Conservation (phyloP, 2,797 vertebrate genomes). For the Alosa sapidissima region DNA sequence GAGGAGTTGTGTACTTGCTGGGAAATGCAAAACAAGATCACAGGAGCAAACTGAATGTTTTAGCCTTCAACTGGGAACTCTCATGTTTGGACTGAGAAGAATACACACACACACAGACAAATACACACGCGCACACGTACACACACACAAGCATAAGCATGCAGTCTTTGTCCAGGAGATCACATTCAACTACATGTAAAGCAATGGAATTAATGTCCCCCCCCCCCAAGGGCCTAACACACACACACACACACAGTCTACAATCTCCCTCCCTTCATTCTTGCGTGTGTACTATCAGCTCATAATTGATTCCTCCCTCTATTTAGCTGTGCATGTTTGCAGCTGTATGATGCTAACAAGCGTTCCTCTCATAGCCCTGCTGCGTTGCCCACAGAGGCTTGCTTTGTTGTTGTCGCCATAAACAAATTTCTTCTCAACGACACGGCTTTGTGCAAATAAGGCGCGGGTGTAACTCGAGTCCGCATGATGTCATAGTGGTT, state of each 20-base stretch:
- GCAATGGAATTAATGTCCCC: too few species aligned
- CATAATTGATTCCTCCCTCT: neutral
- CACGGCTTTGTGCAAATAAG: slow-evolving; percentile 15
- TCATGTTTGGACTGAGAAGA: neutral
- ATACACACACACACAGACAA: slow-evolving; percentile 11
- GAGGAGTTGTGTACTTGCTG: neutral
- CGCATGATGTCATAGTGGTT: slow-evolving; percentile 20
- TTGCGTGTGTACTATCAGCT: neutral
- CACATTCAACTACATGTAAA: too few species aligned
- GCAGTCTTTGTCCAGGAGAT: neutral
- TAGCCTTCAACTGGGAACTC: neutral
- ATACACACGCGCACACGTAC: neutral
- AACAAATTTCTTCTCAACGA: slow-evolving; percentile 6
- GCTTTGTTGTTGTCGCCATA: slow-evolving; percentile 6
- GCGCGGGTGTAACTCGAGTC: neutral
- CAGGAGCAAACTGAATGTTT: neutral
- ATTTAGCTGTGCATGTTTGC: neutral
- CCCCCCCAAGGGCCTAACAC: neutral
- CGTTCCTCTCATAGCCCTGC: neutral
- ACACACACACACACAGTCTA: neutral
- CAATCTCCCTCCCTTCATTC: neutral
- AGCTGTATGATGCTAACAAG: neutral
- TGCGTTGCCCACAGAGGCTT: neutral
- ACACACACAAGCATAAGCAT: neutral
- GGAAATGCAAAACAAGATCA: neutral